phyloP scores from a whole-genome alignment of 1,140 invertebrate genomes.

The Trichomalopsis sarcophagae region DNA sequence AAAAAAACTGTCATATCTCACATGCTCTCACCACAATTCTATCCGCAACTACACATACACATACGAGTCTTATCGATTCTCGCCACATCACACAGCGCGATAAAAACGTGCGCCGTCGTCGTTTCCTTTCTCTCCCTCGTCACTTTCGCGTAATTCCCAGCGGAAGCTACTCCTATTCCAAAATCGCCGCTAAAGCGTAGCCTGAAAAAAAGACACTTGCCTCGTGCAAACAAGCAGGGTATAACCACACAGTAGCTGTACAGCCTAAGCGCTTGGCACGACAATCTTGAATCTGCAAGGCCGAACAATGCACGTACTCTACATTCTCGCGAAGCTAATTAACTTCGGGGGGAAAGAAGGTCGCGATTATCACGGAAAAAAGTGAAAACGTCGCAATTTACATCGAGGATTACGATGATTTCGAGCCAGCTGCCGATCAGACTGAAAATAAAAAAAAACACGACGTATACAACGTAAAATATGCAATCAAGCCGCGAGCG shows the following conservation, averaged over 20 bases:
- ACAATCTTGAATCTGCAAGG: slow-evolving; percentile 25
- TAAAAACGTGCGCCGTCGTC: slow-evolving; percentile 20
- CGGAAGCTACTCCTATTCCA: neutral
- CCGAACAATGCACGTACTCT: neutral
- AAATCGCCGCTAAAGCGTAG: neutral
- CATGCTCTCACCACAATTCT: neutral
- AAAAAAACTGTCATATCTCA: neutral
- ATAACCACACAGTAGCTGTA: neutral
- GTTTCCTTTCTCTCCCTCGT: neutral
- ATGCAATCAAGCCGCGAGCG: no score
- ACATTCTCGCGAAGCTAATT: slow-evolving; percentile 14
- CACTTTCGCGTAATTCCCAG: slow-evolving; percentile 24
- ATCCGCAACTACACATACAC: neutral
- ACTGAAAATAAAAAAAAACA: no score
- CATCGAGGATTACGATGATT: neutral
- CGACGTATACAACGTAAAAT: no score
- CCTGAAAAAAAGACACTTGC: neutral
- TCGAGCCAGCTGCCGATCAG: no score
- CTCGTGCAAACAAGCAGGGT: neutral
- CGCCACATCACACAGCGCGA: neutral
- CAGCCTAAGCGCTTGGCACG: neutral
- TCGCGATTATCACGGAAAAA: neutral
- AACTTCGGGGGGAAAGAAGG: neutral
- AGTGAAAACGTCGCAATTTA: neutral
- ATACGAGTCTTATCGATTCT: neutral